These are phyloP conservation scores for Meleagris gallopavo DNA, from an alignment of 2,113 vertebrate species.

Conservation along the genomic window DNA sequence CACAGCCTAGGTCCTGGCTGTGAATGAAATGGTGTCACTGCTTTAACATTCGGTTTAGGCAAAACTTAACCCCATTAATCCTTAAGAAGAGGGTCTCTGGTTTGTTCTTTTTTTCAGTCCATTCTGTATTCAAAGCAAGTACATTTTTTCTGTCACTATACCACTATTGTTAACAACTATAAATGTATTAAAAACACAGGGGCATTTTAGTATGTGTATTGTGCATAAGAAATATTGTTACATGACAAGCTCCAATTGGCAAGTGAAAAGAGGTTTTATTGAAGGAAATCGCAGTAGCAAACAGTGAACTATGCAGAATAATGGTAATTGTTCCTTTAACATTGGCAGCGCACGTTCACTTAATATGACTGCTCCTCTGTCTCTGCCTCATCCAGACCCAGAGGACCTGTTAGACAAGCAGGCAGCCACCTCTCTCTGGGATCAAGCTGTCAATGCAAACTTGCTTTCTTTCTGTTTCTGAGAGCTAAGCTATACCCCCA, in stretches of 20 bases:
- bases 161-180: slow-evolving; percentile 73
- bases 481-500: slow-evolving; percentile 77
- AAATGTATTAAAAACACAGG: slow-evolving; percentile 78
- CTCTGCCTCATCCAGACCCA: slow-evolving; percentile 73
- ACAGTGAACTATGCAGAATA: slow-evolving; percentile 72
- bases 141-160: slow-evolving; percentile 65
- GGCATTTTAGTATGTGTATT: slow-evolving; percentile 76
- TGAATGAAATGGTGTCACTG: not conserved
- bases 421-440: slow-evolving; percentile 78
- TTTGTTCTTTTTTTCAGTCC: slow-evolving; percentile 11
- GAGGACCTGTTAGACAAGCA: slow-evolving; percentile 80
- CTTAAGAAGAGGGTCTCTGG: not conserved
- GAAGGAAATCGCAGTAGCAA: slow-evolving; percentile 76
- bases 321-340: slow-evolving; percentile 80
- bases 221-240: slow-evolving; percentile 77
- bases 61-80: slow-evolving; percentile 9
- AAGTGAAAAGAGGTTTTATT: slow-evolving; percentile 77
- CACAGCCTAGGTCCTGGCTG: not conserved
- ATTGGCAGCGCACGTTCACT: slow-evolving; percentile 52
- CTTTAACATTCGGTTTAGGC: slow-evolving; percentile 26
- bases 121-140: slow-evolving; percentile 67
- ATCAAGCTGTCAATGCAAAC: slow-evolving; percentile 80
- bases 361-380: slow-evolving; percentile 75
- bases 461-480: slow-evolving; percentile 74
- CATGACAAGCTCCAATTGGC: slow-evolving; percentile 77